Evolutionary conservation across 2,888 invertebrate genomes (phyloP).

Genomic region (Hedychridium roseum): DNA sequence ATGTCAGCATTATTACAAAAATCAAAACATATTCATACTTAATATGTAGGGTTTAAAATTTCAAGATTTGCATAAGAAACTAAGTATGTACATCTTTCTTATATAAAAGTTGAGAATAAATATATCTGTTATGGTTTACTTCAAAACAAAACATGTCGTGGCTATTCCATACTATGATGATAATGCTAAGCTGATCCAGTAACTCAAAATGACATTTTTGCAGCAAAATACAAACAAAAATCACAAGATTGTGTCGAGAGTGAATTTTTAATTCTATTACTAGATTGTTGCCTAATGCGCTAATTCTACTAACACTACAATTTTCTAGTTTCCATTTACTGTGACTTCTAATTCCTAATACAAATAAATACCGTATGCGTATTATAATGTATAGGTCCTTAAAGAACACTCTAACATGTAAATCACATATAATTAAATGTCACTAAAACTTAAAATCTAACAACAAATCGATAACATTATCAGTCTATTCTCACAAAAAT

Average conservation of each 20-base stretch:
- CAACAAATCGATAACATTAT: slow-evolving; percentile 44
- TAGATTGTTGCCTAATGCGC: slow-evolving; percentile 31
- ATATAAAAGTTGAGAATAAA: slow-evolving; percentile 36
- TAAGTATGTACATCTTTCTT: slow-evolving; percentile 34
- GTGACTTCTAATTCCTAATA: slow-evolving; percentile 40
- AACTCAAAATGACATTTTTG: slow-evolving; percentile 23
- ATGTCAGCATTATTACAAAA: slow-evolving; percentile 8
- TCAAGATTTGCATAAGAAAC: slow-evolving; percentile 32
- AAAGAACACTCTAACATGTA: slow-evolving; percentile 32
- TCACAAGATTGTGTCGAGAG: slow-evolving; percentile 11
- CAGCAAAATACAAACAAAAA: slow-evolving; percentile 20
- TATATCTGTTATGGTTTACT: slow-evolving; percentile 26
- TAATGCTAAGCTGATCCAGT: slow-evolving; percentile 20
- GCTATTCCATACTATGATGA: slow-evolving; percentile 12
- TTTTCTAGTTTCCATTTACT: slow-evolving; percentile 43
- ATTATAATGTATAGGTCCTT: slow-evolving; percentile 29
- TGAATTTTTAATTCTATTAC: slow-evolving; percentile 16
- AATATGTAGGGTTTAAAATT: slow-evolving; percentile 23
- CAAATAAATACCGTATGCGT: slow-evolving; percentile 49
- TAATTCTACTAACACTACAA: slow-evolving; percentile 36
- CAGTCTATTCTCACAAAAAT: slow-evolving; percentile 54
- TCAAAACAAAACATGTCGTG: too few species aligned
- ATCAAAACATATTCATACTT: slow-evolving; percentile 19
- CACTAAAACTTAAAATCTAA: slow-evolving; percentile 35
- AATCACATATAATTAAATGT: slow-evolving; percentile 40